Base-by-base conservation (phyloP, 2,888 invertebrate species). In the Eupithecia inturbata region DNA sequence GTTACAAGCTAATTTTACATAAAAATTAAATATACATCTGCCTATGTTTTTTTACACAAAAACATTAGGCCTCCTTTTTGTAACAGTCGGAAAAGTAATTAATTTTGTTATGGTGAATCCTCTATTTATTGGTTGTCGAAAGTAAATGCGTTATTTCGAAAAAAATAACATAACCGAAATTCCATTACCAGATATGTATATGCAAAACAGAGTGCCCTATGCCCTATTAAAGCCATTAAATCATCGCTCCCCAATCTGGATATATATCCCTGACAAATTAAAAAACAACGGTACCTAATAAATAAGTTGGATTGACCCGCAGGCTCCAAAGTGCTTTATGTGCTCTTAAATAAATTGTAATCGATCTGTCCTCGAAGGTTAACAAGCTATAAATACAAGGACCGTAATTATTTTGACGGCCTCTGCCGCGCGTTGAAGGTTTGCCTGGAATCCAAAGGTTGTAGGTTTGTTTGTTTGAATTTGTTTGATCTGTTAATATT, bases 281-380 rank as follows among this genome's bases (percentile, higher is more conserved):
- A 53, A 62, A 53, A 73, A 39, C 39, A 68, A 66, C 66, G 68
- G 68, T 69, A 45, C n/a, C n/a, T n/a, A n/a, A n/a, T n/a, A n/a
- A 49, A 57, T 57, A 70, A 70, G 63, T 64, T 9, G 39, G 49
- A 67, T 69, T 67, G 36, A 72, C 49, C 75, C 36, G 28, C 57
- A 39, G 9, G 68, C 66, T 68, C 71, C 53, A 71, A 74, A 77
- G 67, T 49, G 74, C 72, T 72, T 70, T 69, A 62, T 69, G 74
- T 69, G 74, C 77, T 74, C 72, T 77, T 53, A 71, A 68, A 74
- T 77, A 74, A 74, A 74, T 74, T 74, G 72, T 19, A 74, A 72
- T 77, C 70, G 74, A 77, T 74, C 70, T 70, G 72, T 33, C 60
- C 60, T 72, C 67, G 66, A 12, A 53, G 67, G 70, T 67, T 72